Evolutionary conservation across 2,113 vertebrate genomes (phyloP), one percentile per base, ranked within the genome.

Genomic region (Neofelis nebulosa): DNA sequence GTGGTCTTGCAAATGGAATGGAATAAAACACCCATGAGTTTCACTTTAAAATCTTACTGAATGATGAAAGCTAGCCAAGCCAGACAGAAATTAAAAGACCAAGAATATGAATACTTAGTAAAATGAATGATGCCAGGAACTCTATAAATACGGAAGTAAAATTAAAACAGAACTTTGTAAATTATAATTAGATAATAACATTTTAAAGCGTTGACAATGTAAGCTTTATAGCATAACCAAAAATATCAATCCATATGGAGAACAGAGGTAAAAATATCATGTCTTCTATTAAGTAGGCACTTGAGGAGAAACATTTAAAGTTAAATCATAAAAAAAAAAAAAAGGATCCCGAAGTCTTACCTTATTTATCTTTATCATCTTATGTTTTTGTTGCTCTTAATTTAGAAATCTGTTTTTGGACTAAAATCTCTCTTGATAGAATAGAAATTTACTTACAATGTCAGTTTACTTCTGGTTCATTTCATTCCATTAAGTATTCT

Each of bases 81-180:
- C 7, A 80, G 52, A 52, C 23, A 73, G 79, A 92, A 52, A 86
- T 68, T 65, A 95, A 88, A 96, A 38, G 61, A 68, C 65, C 16
- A 19, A 92, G 25, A 48, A 61, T 82, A 5, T 66, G 15, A 86
- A 86, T 14, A 83, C 31, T 69, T 66, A 92, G 57, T 12, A 65
- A 80, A 61, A 69, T 16, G 21, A 89, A 81, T 76, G 27, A 88
- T 66, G 6, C 25, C 74, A 76, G 41, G 41, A 76, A 33, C 41
- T 87, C 36, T 61, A 45, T 83, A 86, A 87, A 76, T 82, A 48
- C 4, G n/a, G 31, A 89, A 93, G 91, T 80, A 74, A 93, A 90
- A 11, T 50, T n/a, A 65, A 82, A 93, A 92, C 52, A 38, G 18
- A 87, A 87, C 5, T 91, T 7, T 66, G 14, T 79, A 73, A 88